phyloP scores from a whole-genome alignment of 1,140 invertebrate species.

The Meloidogyne chitwoodi region DNA sequence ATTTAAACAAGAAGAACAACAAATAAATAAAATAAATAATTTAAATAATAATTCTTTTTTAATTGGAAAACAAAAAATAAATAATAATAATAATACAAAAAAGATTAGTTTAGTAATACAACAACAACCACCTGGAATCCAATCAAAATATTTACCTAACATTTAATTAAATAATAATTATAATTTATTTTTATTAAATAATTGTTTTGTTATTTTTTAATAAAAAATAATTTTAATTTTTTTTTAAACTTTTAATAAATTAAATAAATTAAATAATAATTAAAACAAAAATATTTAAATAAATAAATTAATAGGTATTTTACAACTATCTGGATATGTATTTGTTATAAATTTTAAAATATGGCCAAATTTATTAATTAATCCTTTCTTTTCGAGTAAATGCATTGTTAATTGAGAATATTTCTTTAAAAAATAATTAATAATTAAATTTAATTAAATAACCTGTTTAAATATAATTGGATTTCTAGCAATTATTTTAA shows the following conservation, averaged over 20 bases:
- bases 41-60: neutral
- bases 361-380: constrained; percentile 37
- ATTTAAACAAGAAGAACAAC: neutral
- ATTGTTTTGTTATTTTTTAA: neutral
- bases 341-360: constrained; percentile 38
- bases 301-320: constrained; percentile 34
- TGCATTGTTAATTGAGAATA: constrained; percentile 33
- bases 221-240: neutral
- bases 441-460: neutral
- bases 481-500: constrained; percentile 51
- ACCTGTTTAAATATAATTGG: constrained; percentile 42
- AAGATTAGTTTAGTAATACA: neutral
- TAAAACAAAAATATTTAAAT: neutral
- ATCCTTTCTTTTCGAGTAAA: constrained; percentile 37
- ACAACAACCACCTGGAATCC: constrained; percentile 1
- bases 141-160: constrained; percentile 8
- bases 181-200: neutral
- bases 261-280: neutral
- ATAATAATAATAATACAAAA: neutral
- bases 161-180: neutral
- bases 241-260: neutral
- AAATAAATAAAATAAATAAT: neutral
- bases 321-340: constrained; percentile 32
- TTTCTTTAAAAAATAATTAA: constrained; percentile 14
- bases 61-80: neutral